These are phyloP conservation scores for Struthio camelus DNA, from an alignment of 2,113 vertebrate genomes.

Conservation along the genomic window DNA sequence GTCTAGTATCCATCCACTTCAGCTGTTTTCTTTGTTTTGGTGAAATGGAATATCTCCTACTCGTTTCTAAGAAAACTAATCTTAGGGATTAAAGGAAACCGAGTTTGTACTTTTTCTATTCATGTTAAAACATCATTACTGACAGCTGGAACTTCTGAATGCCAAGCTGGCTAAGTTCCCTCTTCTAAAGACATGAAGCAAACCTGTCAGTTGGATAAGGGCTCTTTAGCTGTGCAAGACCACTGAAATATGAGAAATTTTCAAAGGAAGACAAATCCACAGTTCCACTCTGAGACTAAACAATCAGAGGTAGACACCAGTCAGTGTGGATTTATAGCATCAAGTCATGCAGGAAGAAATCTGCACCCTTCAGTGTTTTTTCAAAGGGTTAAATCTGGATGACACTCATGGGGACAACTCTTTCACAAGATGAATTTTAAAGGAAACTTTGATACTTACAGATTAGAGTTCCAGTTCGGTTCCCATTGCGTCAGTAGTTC, in stretches of 20 bases:
- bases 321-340: not conserved
- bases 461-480: not conserved
- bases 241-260: not conserved
- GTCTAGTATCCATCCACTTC: not conserved
- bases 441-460: not conserved
- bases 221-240: not conserved
- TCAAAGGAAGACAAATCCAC: not conserved
- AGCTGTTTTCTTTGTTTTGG: not conserved
- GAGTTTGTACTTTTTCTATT: not conserved
- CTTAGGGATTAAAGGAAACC: slow-evolving; percentile 4
- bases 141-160: slow-evolving; percentile 8
- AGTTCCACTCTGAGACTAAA: not conserved
- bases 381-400: not conserved
- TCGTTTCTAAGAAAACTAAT: not conserved
- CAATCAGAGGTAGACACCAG: not conserved
- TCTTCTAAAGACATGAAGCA: not conserved
- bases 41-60: not conserved
- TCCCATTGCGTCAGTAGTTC: slow-evolving; percentile 30
- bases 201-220: not conserved
- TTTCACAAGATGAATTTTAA: not conserved
- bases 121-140: not conserved
- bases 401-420: not conserved
- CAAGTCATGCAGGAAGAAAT: fast-evolving
- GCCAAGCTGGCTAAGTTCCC: not conserved
- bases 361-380: not conserved